phyloP scores from a whole-genome alignment of 2,113 vertebrate species.

The Vidua macroura region DNA sequence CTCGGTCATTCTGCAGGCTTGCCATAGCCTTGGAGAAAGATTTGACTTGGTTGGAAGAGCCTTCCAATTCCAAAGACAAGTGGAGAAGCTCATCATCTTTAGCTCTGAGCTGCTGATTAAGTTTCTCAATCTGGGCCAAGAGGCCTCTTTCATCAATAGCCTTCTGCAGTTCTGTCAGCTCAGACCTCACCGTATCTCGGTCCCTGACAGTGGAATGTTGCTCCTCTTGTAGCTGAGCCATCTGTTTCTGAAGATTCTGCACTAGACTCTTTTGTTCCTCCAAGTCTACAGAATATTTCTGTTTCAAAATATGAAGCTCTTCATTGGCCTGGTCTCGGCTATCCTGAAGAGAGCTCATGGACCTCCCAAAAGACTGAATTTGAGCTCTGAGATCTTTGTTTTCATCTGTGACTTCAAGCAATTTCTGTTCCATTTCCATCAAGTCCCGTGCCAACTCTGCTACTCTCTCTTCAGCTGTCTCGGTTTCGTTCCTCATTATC shows the following conservation, averaged over 20 bases:
- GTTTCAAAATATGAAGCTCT: constrained; percentile 66
- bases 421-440: constrained; percentile 85
- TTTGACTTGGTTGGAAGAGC: constrained; percentile 68
- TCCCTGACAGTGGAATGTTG: constrained; percentile 3
- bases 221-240: constrained; percentile 55
- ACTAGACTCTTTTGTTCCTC: constrained; percentile 38
- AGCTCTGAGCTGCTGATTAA: constrained; percentile 58
- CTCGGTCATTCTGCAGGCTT: constrained; percentile 74
- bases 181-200: background rate
- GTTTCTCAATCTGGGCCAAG: constrained; percentile 46
- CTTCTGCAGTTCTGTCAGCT: constrained; percentile 46
- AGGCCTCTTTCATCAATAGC: constrained; percentile 22
- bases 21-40: constrained; percentile 75
- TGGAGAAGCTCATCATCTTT: constrained; percentile 69
- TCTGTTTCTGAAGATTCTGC: constrained; percentile 35
- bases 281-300: constrained; percentile 56
- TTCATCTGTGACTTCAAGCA: constrained; percentile 81
- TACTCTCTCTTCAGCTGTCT: constrained; percentile 93
- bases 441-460: constrained; percentile 91
- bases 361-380: constrained; percentile 85
- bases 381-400: constrained; percentile 79
- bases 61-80: constrained; percentile 74
- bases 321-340: constrained; percentile 82
- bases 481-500: constrained; percentile 90
- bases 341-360: constrained; percentile 91